Conservation (phyloP, 2,888 invertebrate genomes). For the Andrena marginata region DNA sequence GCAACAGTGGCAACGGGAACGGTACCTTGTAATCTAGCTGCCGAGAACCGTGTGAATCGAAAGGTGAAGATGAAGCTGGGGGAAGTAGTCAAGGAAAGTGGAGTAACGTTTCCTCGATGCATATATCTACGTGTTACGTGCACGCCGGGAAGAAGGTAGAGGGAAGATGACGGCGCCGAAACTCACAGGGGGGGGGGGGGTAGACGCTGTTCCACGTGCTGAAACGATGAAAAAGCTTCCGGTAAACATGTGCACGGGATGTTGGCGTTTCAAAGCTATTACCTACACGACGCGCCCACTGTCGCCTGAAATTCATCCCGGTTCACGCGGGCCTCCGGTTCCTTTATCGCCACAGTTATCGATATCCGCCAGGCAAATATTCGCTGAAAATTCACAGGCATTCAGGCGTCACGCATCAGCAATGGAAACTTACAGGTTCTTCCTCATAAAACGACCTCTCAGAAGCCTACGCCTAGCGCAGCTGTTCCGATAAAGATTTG, state of each 20-base stretch:
- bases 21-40: conserved; percentile 69
- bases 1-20: conserved; percentile 58
- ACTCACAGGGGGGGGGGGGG: neutral
- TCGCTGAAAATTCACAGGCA: neutral
- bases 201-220: neutral
- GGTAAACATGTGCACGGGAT: conserved; percentile 3
- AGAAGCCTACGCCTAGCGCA: too few relatives aligned
- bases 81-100: conserved; percentile 67
- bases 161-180: conserved; percentile 8
- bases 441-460: too few relatives aligned
- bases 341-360: neutral
- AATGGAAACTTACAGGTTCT: neutral
- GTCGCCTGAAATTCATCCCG: neutral
- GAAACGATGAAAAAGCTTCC: conserved; percentile 9
- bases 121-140: conserved; percentile 39
- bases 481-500: too few relatives aligned
- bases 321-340: neutral
- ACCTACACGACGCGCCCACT: neutral
- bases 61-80: conserved; percentile 74
- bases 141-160: neutral
- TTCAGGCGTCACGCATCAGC: neutral
- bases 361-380: neutral
- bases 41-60: conserved; percentile 76
- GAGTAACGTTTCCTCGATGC: conserved; percentile 56
- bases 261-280: conserved; percentile 5